Evolutionary conservation across 2,113 vertebrate genomes (phyloP).

Genomic region (Labeo catla): DNA sequence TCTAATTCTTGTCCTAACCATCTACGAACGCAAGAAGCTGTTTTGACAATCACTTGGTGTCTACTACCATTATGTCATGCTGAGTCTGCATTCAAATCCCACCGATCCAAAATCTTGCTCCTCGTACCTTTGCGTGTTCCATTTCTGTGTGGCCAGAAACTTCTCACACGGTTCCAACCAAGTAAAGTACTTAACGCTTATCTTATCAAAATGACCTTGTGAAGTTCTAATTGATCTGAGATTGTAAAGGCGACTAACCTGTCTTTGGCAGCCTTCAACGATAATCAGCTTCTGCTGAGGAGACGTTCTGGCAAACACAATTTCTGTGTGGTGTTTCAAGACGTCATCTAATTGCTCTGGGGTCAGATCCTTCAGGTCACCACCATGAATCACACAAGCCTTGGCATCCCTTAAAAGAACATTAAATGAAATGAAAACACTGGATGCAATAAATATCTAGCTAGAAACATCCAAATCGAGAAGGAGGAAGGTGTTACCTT

Average conservation of each 20-base stretch:
- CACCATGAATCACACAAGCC: conserved; percentile 90
- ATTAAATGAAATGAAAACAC: neutral
- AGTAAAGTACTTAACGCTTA: neutral
- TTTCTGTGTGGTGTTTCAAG: conserved; percentile 90
- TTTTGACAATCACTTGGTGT: neutral
- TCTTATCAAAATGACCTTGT: neutral
- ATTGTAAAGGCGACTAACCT: conserved; percentile 72
- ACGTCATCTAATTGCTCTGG: conserved; percentile 88
- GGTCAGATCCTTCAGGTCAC: conserved; percentile 89
- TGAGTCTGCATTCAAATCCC: neutral
- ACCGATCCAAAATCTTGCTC: neutral
- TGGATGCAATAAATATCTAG: neutral
- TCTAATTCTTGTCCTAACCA: neutral
- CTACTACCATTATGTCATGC: neutral
- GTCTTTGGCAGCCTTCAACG: conserved; percentile 93
- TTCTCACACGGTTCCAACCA: no score
- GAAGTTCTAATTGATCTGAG: neutral
- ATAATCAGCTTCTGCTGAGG: conserved; percentile 96
- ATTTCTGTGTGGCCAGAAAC: neutral
- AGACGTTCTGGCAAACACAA: conserved; percentile 91
- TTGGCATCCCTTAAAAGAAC: conserved; percentile 85
- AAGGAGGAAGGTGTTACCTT: conserved; percentile 72
- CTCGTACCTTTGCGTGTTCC: neutral
- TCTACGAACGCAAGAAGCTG: neutral
- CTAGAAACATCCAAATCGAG: neutral